phyloP scores from a whole-genome alignment of 2,113 vertebrate genomes.

The Pantherophis guttatus region DNA sequence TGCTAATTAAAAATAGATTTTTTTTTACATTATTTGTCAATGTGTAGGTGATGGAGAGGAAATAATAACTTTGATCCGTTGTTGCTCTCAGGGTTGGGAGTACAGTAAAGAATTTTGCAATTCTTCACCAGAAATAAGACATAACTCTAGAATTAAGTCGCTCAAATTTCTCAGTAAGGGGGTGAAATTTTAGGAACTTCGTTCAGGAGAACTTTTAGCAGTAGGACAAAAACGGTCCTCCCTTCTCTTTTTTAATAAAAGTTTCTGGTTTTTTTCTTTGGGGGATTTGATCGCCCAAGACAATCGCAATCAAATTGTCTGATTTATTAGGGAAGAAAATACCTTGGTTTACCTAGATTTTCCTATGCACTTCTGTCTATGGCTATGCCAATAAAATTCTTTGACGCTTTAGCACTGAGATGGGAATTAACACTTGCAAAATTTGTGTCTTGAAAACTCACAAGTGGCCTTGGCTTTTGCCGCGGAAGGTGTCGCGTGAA shows the following conservation, averaged over 20 bases:
- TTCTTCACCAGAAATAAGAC: background rate
- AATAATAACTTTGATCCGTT: background rate
- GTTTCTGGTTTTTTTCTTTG: slow-evolving; percentile 32
- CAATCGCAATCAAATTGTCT: background rate
- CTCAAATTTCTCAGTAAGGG: background rate
- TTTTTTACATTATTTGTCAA: too few species aligned
- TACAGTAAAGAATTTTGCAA: background rate
- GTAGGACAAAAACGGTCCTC: background rate
- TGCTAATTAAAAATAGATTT: background rate
- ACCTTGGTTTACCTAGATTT: background rate
- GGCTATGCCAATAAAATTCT: slow-evolving; percentile 29
- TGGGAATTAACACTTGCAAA: background rate
- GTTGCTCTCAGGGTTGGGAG: background rate
- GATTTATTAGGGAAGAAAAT: background rate
- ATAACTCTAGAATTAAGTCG: background rate
- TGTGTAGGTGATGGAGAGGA: background rate
- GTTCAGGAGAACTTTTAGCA: background rate
- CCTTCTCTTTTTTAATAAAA: background rate
- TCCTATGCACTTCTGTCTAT: background rate
- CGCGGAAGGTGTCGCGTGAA: background rate
- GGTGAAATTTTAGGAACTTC: background rate
- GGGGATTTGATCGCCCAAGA: background rate
- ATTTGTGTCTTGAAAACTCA: background rate
- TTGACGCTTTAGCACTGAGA: slow-evolving; percentile 10
- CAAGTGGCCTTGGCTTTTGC: background rate